phyloP scores from a whole-genome alignment of 1,140 invertebrate species.

The Triops cancriformis region DNA sequence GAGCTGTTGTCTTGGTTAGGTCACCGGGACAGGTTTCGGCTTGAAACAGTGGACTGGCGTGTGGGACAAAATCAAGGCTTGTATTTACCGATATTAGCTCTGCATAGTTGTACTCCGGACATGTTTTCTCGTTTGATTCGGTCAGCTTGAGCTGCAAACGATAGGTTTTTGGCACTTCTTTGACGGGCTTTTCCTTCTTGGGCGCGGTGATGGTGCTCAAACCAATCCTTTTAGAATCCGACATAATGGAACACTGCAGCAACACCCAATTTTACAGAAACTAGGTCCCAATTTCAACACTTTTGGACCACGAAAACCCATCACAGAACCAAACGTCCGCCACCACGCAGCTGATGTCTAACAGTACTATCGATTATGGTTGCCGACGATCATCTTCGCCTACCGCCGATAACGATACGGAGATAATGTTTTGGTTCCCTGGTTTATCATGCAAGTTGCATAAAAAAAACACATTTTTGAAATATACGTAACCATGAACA shows the following conservation, averaged over 20 bases:
- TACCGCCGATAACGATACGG: background rate
- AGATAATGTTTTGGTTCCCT: constrained; percentile 3
- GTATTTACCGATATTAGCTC: constrained; percentile 48
- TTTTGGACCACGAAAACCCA: constrained; percentile 9
- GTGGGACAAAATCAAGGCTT: background rate
- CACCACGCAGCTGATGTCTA: constrained; percentile 7
- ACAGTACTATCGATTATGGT: background rate
- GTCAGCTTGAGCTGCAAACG: constrained; percentile 50
- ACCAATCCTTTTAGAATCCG: constrained; percentile 47
- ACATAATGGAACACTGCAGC: constrained; percentile 36
- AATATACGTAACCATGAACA: background rate
- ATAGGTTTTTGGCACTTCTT: constrained; percentile 45
- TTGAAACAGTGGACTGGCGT: background rate
- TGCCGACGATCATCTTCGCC: background rate
- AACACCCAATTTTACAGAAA: constrained; percentile 6
- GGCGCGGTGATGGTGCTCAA: constrained; percentile 41
- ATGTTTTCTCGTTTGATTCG: constrained; percentile 54
- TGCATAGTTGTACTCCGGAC: constrained; percentile 55
- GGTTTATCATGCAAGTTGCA: background rate
- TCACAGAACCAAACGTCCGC: constrained; percentile 12
- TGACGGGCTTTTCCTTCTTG: constrained; percentile 37
- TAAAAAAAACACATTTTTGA: background rate
- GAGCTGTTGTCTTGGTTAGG: background rate
- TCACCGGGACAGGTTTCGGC: background rate
- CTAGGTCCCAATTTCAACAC: background rate